These are phyloP conservation scores for Dioctria rufipes DNA, from an alignment of 2,888 invertebrate species.

Conservation along the genomic window DNA sequence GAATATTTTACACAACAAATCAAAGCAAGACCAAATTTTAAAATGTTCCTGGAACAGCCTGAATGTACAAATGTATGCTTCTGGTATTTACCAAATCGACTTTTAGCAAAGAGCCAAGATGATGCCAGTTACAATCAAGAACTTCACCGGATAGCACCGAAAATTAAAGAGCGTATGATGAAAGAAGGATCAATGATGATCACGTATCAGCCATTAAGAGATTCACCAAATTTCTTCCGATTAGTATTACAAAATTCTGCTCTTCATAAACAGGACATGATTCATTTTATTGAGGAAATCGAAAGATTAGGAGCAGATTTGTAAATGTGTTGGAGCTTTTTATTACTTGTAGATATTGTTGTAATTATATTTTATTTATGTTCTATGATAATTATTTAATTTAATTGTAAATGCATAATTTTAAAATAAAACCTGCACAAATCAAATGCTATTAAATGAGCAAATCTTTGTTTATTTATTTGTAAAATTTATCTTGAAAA, in stretches of 20 bases:
- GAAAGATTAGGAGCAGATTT: constrained; percentile 85
- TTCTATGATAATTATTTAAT: background rate
- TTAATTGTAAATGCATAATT: background rate
- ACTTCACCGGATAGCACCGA: constrained; percentile 88
- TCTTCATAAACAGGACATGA: constrained; percentile 86
- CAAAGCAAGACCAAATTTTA: constrained; percentile 79
- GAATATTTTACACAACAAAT: constrained; percentile 80
- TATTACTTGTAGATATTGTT: constrained; percentile 11
- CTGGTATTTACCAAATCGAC: constrained; percentile 92
- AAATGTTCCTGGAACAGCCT: constrained; percentile 82
- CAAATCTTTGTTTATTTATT: too few relatives aligned
- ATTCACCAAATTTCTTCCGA: constrained; percentile 94
- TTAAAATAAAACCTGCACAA: too few relatives aligned
- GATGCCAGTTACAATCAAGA: constrained; percentile 64
- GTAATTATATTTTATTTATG: background rate
- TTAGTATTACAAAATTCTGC: constrained; percentile 94
- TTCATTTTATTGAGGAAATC: constrained; percentile 89
- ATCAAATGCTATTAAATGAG: too few relatives aligned
- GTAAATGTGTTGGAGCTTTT: constrained; percentile 64
- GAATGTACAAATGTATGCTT: constrained; percentile 97
- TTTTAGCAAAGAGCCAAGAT: constrained; percentile 68
- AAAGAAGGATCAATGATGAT: constrained; percentile 96
- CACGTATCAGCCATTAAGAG: constrained; percentile 92
- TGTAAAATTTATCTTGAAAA: too few relatives aligned
- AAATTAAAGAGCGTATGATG: constrained; percentile 96